These are phyloP conservation scores for Isaurus tuberculatus DNA, from an alignment of 92 coral and sea anemone genomes.

Conservation along the genomic window DNA sequence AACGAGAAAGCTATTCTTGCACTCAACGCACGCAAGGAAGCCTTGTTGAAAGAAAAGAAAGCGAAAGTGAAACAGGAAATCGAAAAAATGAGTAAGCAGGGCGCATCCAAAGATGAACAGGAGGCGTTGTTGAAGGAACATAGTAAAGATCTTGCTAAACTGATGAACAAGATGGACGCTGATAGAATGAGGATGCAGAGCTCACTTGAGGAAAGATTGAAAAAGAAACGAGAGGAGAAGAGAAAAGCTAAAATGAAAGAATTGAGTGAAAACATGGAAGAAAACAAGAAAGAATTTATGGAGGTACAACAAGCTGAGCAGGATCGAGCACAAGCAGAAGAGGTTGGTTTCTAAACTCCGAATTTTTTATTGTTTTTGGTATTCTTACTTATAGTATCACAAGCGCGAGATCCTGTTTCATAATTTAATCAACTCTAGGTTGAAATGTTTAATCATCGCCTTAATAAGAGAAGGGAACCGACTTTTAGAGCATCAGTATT, in stretches of 20 bases:
- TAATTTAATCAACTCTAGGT: too few species aligned
- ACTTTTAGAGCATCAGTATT: too few species aligned
- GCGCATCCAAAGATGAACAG: conserved; percentile 90
- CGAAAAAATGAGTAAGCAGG: conserved; percentile 89
- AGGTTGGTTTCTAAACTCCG: background rate
- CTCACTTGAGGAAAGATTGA: conserved; percentile 92
- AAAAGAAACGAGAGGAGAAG: conserved; percentile 88
- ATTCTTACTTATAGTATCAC: background rate
- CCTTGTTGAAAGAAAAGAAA: conserved; percentile 93
- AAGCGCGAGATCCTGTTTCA: too few species aligned
- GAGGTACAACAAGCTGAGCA: conserved; percentile 87
- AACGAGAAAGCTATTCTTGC: conserved; percentile 94
- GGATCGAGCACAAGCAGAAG: conserved; percentile 79
- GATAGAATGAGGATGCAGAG: conserved; percentile 99
- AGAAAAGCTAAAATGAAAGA: conserved; percentile 81
- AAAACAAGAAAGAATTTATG: conserved; percentile 86
- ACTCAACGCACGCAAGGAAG: conserved; percentile 94
- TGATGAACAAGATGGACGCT: conserved; percentile 99
- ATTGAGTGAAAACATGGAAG: conserved; percentile 67
- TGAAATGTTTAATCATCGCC: too few species aligned
- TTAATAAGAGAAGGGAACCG: too few species aligned
- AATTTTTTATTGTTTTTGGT: background rate
- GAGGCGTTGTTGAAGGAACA: conserved; percentile 95
- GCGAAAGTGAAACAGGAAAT: conserved; percentile 93
- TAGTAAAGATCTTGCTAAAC: conserved; percentile 94